phyloP scores from a whole-genome alignment of 2,797 vertebrate species.

The Lindbergichthys nudifrons region DNA sequence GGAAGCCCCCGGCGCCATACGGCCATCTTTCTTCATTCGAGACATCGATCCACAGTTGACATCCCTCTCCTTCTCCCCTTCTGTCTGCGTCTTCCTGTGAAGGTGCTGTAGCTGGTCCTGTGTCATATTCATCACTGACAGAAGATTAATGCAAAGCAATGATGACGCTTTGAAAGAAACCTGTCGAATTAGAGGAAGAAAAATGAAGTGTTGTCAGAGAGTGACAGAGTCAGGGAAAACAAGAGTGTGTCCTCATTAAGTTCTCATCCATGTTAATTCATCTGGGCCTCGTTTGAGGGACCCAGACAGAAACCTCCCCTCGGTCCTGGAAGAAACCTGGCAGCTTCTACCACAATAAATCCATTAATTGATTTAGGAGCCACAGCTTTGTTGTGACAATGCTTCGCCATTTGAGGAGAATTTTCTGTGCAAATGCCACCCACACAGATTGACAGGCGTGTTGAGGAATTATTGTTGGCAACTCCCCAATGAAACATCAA shows the following conservation, averaged over 20 bases:
- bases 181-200: neutral
- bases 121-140: constrained; percentile 7
- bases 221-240: constrained; percentile 20
- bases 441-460: neutral
- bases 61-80: constrained; percentile 22
- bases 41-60: constrained; percentile 40
- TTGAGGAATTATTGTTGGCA: neutral
- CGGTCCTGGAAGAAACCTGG: constrained; percentile 54
- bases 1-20: neutral
- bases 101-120: neutral
- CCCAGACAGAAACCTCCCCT: constrained; percentile 35
- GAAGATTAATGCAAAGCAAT: neutral
- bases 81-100: constrained; percentile 17
- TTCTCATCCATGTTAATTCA: constrained; percentile 60
- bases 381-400: constrained; percentile 47
- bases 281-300: constrained; percentile 51
- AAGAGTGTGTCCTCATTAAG: constrained; percentile 56
- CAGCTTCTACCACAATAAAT: constrained; percentile 53
- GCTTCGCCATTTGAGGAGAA: constrained; percentile 17
- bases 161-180: constrained; percentile 5
- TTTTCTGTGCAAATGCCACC: neutral
- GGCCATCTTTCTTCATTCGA: constrained; percentile 57
- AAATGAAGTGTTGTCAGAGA: constrained; percentile 8
- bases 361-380: constrained; percentile 60
- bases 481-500: neutral